Conservation (phyloP, 2,113 vertebrate genomes). For the Empidonax alnorum region DNA sequence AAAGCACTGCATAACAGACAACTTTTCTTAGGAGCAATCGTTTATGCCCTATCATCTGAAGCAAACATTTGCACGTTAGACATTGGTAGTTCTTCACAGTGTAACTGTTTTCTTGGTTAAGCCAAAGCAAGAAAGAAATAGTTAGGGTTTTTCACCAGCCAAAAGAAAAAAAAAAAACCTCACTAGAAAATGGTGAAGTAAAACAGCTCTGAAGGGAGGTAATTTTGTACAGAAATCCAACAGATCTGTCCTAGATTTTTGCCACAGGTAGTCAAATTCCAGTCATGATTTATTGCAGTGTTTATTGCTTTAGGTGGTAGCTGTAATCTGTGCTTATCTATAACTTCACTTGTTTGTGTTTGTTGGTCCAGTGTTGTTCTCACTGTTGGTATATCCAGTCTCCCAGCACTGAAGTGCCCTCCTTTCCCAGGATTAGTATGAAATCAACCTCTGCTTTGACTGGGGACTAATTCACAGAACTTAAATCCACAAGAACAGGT, state of each 20-base stretch:
- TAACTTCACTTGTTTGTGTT: not conserved
- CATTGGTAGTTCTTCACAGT: not conserved
- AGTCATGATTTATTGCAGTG: not conserved
- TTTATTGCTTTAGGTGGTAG: not conserved
- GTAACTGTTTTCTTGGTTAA: not conserved
- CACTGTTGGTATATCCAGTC: not conserved
- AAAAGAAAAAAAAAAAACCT: rapidly evolving
- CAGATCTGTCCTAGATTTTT: not conserved
- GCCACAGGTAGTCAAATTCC: not conserved
- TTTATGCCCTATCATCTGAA: not conserved
- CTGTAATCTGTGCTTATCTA: not conserved
- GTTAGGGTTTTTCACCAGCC: not conserved
- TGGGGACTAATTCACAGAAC: not conserved
- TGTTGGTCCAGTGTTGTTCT: not conserved
- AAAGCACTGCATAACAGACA: not conserved
- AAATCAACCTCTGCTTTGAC: not conserved
- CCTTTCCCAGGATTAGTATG: not conserved
- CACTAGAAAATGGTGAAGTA: not conserved
- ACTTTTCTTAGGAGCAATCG: not conserved
- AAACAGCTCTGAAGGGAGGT: not conserved
- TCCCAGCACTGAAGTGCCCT: not conserved
- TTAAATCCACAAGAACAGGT: not conserved
- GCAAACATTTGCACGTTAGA: not conserved
- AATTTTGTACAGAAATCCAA: not conserved
- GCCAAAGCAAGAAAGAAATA: not conserved